A percentile compares a stretch with the other conserved stretches of the same genome.
phyloP scores from a whole-genome alignment of 2,888 invertebrate species.

The Pyrocoelia pectoralis region DNA sequence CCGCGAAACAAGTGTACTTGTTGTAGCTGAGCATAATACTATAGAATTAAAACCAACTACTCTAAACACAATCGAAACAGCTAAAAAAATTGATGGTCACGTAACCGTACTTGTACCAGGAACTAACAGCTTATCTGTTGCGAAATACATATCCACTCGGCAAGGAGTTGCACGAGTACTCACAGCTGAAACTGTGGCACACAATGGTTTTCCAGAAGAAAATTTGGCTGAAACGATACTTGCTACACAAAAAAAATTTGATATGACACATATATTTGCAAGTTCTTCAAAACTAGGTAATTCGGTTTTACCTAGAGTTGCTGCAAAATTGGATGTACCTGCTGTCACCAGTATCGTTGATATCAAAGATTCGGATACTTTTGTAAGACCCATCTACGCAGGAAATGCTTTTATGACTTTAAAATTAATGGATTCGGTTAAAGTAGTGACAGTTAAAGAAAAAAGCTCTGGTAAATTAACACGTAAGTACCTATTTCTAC shows the following conservation, averaged over 20 bases:
- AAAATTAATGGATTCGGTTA: conserved; percentile 83
- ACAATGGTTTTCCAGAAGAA: conserved; percentile 87
- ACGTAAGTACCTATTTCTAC: conserved; percentile 60
- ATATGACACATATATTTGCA: conserved; percentile 91
- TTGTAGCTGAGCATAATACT: conserved; percentile 93
- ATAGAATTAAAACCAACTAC: conserved; percentile 81
- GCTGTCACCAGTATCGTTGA: conserved; percentile 91
- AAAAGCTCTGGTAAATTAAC: conserved; percentile 67
- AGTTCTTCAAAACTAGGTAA: conserved; percentile 92
- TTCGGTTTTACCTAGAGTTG: conserved; percentile 81
- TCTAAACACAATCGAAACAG: conserved; percentile 86
- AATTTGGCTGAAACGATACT: conserved; percentile 82
- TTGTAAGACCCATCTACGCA: conserved; percentile 92
- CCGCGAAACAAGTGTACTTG: conserved; percentile 76
- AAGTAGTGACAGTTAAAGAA: conserved; percentile 84
- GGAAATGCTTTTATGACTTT: conserved; percentile 91
- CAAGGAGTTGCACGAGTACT: conserved; percentile 83
- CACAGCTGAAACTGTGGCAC: conserved; percentile 84
- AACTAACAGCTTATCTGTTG: conserved; percentile 80
- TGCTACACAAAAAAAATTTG: conserved; percentile 86
- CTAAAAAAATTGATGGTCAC: conserved; percentile 86
- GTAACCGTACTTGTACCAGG: conserved; percentile 89
- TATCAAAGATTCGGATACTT: conserved; percentile 86
- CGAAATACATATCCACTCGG: conserved; percentile 78
- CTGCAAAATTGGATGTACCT: conserved; percentile 91